phyloP scores from a whole-genome alignment of 2,113 vertebrate species.

The Neolamprologus hecqui region DNA sequence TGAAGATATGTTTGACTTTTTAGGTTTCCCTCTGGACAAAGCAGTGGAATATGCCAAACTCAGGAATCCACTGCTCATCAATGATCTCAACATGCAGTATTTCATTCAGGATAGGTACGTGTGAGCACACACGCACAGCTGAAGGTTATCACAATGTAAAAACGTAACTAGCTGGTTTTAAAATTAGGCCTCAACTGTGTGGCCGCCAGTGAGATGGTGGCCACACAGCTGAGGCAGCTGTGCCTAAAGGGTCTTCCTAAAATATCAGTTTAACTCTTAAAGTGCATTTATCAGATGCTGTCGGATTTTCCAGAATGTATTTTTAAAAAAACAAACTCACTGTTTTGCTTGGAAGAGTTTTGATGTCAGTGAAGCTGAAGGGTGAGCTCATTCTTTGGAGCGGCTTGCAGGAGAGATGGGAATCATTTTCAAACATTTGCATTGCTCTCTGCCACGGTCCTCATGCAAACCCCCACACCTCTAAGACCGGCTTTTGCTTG shows the following conservation, averaged over 20 bases:
- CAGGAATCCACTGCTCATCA: constrained; percentile 90
- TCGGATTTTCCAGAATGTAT: not conserved
- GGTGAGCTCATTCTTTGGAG: not conserved
- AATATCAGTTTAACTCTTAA: not conserved
- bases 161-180: not conserved
- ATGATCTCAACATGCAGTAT: constrained; percentile 97
- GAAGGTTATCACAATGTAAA: not conserved
- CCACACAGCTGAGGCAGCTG: not conserved
- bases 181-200: not conserved
- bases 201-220: not conserved
- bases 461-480: not conserved
- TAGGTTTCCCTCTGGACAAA: constrained; percentile 95
- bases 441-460: not conserved
- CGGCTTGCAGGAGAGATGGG: not conserved
- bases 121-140: not conserved
- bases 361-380: not conserved
- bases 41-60: constrained; percentile 92
- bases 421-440: not conserved
- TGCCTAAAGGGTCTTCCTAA: not conserved
- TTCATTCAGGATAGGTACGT: constrained; percentile 92
- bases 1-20: not conserved
- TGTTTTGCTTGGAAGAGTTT: not conserved
- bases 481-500: not conserved
- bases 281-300: not conserved
- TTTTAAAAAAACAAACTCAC: not conserved